Percentiles rank a stretch among this genome's conserved stretches.
Conservation (phyloP, 1,140 invertebrate genomes). For the Pentalonia nigronervosa region DNA sequence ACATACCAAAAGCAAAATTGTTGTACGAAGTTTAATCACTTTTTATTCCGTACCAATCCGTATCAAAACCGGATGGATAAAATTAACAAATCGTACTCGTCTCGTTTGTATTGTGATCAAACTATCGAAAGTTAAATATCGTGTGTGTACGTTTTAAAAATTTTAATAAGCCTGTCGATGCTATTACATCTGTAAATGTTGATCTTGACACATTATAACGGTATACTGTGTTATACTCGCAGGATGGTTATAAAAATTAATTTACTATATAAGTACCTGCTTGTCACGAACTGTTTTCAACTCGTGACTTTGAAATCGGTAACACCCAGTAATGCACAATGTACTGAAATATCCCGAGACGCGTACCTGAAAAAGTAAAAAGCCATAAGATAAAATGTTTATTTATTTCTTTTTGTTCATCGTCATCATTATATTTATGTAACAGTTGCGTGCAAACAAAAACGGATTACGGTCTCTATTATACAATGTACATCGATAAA, state of each 20-base stretch:
- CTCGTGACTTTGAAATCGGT: not conserved
- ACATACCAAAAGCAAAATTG: too few species aligned
- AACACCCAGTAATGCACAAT: not conserved
- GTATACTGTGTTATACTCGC: too few species aligned
- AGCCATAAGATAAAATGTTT: not conserved
- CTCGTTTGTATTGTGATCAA: too few species aligned
- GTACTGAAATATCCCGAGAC: not conserved
- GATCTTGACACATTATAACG: too few species aligned
- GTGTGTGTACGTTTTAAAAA: too few species aligned
- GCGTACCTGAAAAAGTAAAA: not conserved
- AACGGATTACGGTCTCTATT: not conserved
- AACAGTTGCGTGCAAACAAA: not conserved
- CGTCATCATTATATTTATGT: not conserved
- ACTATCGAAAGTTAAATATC: too few species aligned
- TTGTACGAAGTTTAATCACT: too few species aligned
- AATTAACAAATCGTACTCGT: too few species aligned
- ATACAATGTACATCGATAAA: not conserved
- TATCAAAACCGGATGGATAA: too few species aligned
- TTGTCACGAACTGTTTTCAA: not conserved
- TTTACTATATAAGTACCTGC: not conserved
- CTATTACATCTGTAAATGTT: too few species aligned
- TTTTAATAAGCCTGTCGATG: too few species aligned
- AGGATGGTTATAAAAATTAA: not conserved
- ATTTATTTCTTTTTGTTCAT: not conserved
- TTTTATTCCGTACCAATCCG: too few species aligned